Evolutionary conservation across 2,888 invertebrate genomes (phyloP).

Genomic region (Cephalotes varians): DNA sequence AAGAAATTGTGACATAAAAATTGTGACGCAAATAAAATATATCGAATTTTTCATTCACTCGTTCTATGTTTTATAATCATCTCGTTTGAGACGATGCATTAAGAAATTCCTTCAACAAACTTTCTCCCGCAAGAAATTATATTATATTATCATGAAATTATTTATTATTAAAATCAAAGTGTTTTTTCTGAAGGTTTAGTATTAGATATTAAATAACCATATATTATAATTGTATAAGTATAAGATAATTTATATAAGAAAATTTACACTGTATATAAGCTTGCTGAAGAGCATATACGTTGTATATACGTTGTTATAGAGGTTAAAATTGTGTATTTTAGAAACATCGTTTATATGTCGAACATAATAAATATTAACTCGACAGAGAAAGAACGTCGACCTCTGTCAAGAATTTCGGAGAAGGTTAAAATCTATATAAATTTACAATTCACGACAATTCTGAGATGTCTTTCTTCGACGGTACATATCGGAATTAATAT

Average conservation of each 20-base stretch:
- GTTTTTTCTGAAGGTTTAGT: background rate
- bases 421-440: constrained; percentile 4
- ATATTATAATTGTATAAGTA: background rate
- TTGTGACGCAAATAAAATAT: constrained; percentile 14
- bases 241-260: too few relatives aligned
- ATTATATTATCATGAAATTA: background rate
- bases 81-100: background rate
- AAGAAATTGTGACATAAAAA: background rate
- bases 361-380: background rate
- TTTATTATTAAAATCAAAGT: background rate
- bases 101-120: background rate
- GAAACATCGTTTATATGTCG: background rate
- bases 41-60: background rate
- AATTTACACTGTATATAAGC: background rate
- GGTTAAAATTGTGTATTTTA: background rate
- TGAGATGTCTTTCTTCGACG: background rate
- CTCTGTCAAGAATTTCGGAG: background rate
- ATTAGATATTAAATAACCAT: background rate
- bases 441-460: constrained; percentile 3
- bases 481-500: background rate
- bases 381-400: background rate
- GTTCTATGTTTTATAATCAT: background rate
- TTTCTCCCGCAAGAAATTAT: background rate
- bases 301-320: background rate
- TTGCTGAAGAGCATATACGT: background rate